These are phyloP conservation scores for Natator depressus DNA, from an alignment of 2,113 vertebrate species.

Conservation along the genomic window DNA sequence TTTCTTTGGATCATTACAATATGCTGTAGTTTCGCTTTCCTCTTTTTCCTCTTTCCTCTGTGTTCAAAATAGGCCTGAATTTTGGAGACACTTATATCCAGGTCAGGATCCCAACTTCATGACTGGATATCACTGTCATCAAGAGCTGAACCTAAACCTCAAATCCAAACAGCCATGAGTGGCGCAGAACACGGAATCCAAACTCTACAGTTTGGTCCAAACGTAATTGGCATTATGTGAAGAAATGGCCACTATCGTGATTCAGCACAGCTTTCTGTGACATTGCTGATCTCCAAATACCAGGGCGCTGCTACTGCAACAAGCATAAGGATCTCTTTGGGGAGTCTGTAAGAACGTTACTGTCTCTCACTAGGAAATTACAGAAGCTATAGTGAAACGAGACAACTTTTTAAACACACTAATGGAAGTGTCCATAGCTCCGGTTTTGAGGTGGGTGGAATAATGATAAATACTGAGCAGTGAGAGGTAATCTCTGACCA, in stretches of 20 bases:
- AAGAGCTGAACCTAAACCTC: neutral
- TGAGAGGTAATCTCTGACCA: neutral
- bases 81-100: neutral
- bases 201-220: neutral
- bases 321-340: neutral
- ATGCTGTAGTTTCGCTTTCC: neutral
- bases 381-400: neutral
- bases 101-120: neutral
- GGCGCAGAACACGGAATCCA: neutral
- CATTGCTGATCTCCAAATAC: neutral
- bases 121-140: neutral
- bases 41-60: too few relatives aligned
- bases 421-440: neutral
- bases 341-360: neutral
- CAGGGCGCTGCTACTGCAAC: accelerated
- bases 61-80: neutral
- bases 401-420: neutral
- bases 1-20: neutral
- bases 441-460: neutral
- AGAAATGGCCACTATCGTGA: neutral
- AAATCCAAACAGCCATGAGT: neutral
- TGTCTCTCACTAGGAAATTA: neutral
- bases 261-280: neutral
- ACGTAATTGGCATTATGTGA: neutral
- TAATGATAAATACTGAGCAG: neutral